Base-by-base conservation (phyloP, 1,140 invertebrate genomes). In the Mya arenaria region DNA sequence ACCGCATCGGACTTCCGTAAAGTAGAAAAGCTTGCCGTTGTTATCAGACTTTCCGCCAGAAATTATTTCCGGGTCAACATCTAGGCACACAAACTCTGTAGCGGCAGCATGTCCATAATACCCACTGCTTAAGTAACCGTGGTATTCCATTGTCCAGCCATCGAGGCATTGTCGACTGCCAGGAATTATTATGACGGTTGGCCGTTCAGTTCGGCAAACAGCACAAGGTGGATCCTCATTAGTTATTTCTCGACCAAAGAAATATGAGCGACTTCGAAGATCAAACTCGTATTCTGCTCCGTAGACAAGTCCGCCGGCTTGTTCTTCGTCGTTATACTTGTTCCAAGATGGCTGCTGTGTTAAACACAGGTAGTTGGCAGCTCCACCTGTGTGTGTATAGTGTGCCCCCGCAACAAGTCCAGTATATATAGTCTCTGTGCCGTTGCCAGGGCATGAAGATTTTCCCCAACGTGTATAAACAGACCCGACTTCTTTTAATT, bases 131-230 rank as follows among this genome's bases (percentile, higher is more conserved):
- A 83, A 36, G 41, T 83, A 83, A 4, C 82, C 82, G 0, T n/a
- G 15, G 56, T 83, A 83, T 39, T 83, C 63, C 28, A 69, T 13
- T 17, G 63, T 69, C 62, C 69, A 83, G 4, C 48, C 72, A 0
- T 55, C 32, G 34, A 58, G 52, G 39, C 81, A 83, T 10, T 25
- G 36, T 28, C 65, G 34, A 10, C 41, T 32, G 17, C 25, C 78
- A 28, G 78, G 68, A 34, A 65, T 56, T 48, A 83, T 66, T 28
- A 77, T 23, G 15, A 44, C 17, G 8, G 36, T 10, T 3, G 44
- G n/a, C n/a, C 44, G n/a, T n/a, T n/a, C n/a, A n/a, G n/a, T n/a
- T n/a, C n/a, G n/a, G n/a, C n/a, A n/a, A n/a, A n/a, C n/a, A n/a
- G n/a, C n/a, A n/a, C n/a, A n/a, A n/a, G n/a, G n/a, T n/a, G n/a